phyloP scores from a whole-genome alignment of 2,888 invertebrate genomes.

The Cotesia congregata region DNA sequence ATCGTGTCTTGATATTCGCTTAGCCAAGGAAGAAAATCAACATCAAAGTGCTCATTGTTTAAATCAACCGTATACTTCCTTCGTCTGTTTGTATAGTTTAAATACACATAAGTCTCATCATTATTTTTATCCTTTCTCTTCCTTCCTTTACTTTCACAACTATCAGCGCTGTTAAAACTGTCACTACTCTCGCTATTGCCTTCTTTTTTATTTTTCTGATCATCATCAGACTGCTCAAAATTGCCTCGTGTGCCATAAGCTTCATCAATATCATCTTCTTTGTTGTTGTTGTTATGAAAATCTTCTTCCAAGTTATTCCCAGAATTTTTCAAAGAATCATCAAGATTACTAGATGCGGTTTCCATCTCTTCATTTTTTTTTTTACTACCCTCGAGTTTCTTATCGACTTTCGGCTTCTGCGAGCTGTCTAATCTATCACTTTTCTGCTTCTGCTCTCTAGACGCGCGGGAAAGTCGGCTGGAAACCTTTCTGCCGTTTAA shows the following conservation, averaged over 20 bases:
- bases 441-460: background rate
- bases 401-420: no score
- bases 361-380: no score
- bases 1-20: constrained; percentile 78
- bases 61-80: background rate
- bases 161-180: background rate
- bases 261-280: no score
- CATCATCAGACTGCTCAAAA: background rate
- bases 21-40: constrained; percentile 70
- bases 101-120: background rate
- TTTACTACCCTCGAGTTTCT: no score
- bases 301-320: no score
- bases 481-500: background rate
- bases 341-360: no score
- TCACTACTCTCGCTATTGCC: background rate
- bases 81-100: constrained; percentile 28
- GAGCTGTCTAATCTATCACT: no score
- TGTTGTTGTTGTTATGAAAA: no score
- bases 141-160: background rate
- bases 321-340: no score
- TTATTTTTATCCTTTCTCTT: background rate
- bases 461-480: background rate
- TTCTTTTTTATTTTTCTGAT: background rate
- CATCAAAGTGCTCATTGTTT: constrained; percentile 45
- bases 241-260: background rate